Conservation (phyloP, 1,140 invertebrate genomes). For the Zaprionus nigranus region DNA sequence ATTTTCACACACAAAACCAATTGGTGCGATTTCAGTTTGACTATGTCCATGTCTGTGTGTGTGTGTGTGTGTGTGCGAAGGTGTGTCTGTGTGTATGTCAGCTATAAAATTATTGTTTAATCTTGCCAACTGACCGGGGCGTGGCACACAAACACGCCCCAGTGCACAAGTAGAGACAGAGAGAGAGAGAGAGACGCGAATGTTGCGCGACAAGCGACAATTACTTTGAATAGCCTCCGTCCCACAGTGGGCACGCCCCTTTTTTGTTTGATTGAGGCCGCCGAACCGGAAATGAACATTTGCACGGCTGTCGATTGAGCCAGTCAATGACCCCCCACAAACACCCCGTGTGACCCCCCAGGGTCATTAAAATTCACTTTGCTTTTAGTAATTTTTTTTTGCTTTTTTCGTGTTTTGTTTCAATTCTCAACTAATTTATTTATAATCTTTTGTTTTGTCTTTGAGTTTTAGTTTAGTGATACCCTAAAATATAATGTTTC, state of each 20-base stretch:
- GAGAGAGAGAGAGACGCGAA: not conserved
- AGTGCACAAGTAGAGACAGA: not conserved
- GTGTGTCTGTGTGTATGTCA: conserved; percentile 11
- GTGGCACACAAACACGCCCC: conserved; percentile 28
- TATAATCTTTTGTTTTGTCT: conserved; percentile 53
- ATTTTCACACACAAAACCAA: conserved; percentile 60
- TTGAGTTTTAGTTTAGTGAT: conserved; percentile 71
- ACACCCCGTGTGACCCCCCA: not conserved
- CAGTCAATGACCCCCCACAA: conserved; percentile 31
- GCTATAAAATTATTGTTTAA: conserved; percentile 70
- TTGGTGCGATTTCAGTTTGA: conserved; percentile 45
- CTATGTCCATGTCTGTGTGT: not conserved
- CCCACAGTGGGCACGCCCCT: not conserved
- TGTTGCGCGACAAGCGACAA: conserved; percentile 65
- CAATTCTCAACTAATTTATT: conserved; percentile 83
- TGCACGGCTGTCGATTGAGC: conserved; percentile 66
- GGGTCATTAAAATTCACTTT: conserved; percentile 53
- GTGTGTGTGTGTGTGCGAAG: conserved; percentile 2
- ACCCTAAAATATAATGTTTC: conserved; percentile 67
- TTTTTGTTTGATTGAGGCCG: conserved; percentile 29
- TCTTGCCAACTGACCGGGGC: conserved; percentile 56
- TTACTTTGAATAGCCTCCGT: conserved; percentile 48
- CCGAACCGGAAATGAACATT: conserved; percentile 63
- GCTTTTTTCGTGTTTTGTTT: conserved; percentile 59
- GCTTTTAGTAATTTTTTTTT: conserved; percentile 25